Evolutionary conservation across 2,888 invertebrate genomes (phyloP), one percentile per base, ranked within the genome.

Genomic region (Leptopilina drosophilae): DNA sequence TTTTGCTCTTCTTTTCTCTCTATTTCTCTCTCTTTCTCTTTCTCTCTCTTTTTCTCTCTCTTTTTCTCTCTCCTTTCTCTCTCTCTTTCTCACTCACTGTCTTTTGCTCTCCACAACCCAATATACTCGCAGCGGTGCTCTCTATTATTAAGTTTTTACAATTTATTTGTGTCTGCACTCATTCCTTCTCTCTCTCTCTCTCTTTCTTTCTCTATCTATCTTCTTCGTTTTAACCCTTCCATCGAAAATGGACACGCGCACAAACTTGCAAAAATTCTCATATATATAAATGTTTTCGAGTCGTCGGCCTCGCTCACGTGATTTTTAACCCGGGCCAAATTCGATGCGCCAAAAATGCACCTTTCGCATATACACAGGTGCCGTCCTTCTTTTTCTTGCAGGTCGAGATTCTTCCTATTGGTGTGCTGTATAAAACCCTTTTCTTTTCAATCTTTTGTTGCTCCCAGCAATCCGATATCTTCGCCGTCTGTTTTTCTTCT

Each of bases 91-190:
- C 46, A 7, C 9, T 12, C 11, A 7, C 42, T 49, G 9, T 77
- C 62, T 77, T 80, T 64, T 64, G 84, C 82, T 81, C 82, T 78
- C 82, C 77, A 42, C 7, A 42, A 82, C 83, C 82, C 79, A 80
- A 81, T 84, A 33, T 33, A 83, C 85, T 80, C 84, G 82, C 83
- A 82, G 83, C 85, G 82, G 84, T 86, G 87, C 87, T 89, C 90
- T 89, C 90, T 91, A 91, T 91, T 91, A 91, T 91, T 91, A 91
- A 90, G 89, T 91, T 91, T 89, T 91, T 89, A 88, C 90, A 87
- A 91, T 91, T 90, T 91, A 91, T 91, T 91, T 91, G 90, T 91
- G 91, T 91, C 91, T 91, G 90, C 90, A 80, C 85, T 73, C 78
- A 40, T 49, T 62, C 77, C n/a, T 1, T 42, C 42, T 8, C 42